Conservation (phyloP, 2,888 invertebrate genomes). For the Cephalotes varians region DNA sequence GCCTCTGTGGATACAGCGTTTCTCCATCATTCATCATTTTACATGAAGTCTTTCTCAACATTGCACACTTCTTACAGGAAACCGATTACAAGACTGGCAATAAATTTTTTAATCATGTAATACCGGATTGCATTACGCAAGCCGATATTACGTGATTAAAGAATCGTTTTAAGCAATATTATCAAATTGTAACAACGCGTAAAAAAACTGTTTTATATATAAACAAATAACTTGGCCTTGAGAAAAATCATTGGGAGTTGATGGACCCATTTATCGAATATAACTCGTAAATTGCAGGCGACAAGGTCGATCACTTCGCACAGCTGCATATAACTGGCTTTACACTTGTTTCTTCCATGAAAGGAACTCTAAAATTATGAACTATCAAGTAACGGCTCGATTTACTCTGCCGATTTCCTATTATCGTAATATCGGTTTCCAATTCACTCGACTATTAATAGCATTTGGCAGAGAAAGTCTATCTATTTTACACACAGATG, state of each 20-base stretch:
- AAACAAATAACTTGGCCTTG: constrained; percentile 27
- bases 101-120: constrained; percentile 26
- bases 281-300: neutral
- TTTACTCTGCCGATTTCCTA: constrained; percentile 68
- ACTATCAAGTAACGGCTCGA: neutral
- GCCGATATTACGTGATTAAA: too few relatives aligned
- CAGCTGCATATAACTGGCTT: neutral
- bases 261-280: neutral
- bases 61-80: constrained; percentile 5
- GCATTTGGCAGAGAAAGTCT: constrained; percentile 74
- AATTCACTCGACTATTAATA: constrained; percentile 75
- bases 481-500: constrained; percentile 52
- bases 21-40: constrained; percentile 1
- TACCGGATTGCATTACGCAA: neutral
- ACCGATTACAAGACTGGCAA: neutral
- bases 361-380: neutral
- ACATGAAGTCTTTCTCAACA: neutral
- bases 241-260: neutral
- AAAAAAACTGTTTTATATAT: constrained; percentile 8
- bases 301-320: constrained; percentile 1
- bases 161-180: too few relatives aligned
- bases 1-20: neutral
- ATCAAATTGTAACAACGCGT: too few relatives aligned
- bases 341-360: constrained; percentile 7
- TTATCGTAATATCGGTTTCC: constrained; percentile 75